Percentiles rank a stretch among this genome's conserved stretches.
phyloP scores from a whole-genome alignment of 2,113 vertebrate species.

The Hippopotamus amphibius region DNA sequence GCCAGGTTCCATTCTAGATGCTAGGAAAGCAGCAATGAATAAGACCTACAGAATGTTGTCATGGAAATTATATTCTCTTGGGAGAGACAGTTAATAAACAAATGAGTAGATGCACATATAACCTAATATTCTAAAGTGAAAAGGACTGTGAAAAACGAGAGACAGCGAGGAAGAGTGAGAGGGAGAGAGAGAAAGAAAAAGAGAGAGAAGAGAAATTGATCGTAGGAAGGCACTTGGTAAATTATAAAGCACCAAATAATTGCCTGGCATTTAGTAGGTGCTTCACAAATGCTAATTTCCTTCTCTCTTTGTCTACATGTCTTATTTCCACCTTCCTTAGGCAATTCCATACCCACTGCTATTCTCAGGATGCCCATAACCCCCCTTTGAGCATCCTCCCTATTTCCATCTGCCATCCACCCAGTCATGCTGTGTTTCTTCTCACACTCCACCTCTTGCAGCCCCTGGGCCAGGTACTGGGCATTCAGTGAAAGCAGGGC shows the following conservation, averaged over 20 bases:
- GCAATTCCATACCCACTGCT: background rate
- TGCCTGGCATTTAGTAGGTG: background rate
- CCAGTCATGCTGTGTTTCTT: background rate
- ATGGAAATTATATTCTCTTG: background rate
- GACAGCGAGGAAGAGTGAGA: background rate
- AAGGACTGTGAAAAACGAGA: background rate
- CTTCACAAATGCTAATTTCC: background rate
- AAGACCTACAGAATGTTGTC: background rate
- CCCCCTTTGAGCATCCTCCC: background rate
- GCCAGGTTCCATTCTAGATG: background rate
- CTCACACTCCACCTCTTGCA: too few species aligned
- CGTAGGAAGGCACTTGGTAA: background rate
- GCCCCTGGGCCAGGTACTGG: background rate
- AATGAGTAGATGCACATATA: background rate
- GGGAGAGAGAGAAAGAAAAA: background rate
- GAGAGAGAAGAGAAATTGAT: background rate
- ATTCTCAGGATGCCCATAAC: background rate
- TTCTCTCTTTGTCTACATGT: background rate
- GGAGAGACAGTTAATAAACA: background rate
- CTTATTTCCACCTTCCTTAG: background rate
- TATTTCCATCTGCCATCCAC: background rate
- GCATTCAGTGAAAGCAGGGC: rapidly evolving
- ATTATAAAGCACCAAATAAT: background rate
- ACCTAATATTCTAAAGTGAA: background rate
- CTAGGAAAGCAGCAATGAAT: background rate